Evolutionary conservation across 2,888 invertebrate species (phyloP), one percentile per base, ranked within the genome.

Genomic region (Conchocele bisecta): DNA sequence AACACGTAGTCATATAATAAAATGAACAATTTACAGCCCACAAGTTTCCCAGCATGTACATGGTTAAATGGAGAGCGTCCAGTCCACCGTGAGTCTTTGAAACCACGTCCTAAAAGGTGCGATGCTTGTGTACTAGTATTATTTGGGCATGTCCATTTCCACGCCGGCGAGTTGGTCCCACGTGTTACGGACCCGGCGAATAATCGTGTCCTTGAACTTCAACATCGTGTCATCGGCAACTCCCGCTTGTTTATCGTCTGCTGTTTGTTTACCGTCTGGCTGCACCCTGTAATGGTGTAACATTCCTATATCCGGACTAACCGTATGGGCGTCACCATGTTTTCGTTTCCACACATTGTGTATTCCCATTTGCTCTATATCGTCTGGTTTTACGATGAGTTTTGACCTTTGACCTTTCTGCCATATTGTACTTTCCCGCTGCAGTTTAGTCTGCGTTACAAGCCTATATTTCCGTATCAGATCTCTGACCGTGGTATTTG

Each of bases 231-330:
- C 42, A 48, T 84, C 83, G 0, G 48, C 33, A 26, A 76, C 51
- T n/a, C n/a, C n/a, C n/a, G n/a, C n/a, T n/a, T n/a, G n/a, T 22
- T 63, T 51, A 11, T 33, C 28, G 4, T 41, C 15, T 3, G 5
- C 37, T 35, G 79, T 80, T 3, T 44, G 39, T 0, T 79, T 76
- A 26, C 73, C 70, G 42, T 76, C 71, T n/a, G n/a, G n/a, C 83
- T 82, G 84, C 59, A 68, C 68, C 33, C 88, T 68, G 66, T 86
- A 88, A 51, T 88, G 88, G 42, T 86, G 84, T 35, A 86, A 67
- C 15, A 83, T 46, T 1, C 74, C 86, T 5, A 67, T 58, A 7
- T 44, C 37, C 6, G 57, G 50, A 0, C 61, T 41, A 0, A 83
- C 71, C 13, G 61, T 57, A 11, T 56, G 39, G n/a, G n/a, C n/a